phyloP scores from a whole-genome alignment of 1,140 invertebrate genomes.

The Scaptodrosophila lebanonensis region DNA sequence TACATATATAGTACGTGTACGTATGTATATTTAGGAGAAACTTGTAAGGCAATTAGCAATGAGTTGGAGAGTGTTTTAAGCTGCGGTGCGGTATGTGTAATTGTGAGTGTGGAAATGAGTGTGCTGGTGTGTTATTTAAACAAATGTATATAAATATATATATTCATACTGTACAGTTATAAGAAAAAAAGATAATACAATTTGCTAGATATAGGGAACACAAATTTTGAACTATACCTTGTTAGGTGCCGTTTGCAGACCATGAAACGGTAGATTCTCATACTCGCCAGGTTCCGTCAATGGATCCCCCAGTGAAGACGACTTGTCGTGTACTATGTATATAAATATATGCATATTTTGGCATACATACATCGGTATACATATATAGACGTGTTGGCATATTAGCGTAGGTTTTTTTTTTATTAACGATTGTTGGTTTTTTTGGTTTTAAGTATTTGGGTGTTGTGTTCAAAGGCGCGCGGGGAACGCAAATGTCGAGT shows the following conservation, averaged over 20 bases:
- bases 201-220: no score
- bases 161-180: conserved; percentile 13
- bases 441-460: conserved; percentile 13
- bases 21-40: neutral
- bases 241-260: conserved; percentile 91
- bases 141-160: conserved; percentile 8
- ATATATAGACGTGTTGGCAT: neutral
- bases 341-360: conserved; percentile 44
- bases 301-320: conserved; percentile 77
- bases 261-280: conserved; percentile 95
- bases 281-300: conserved; percentile 85
- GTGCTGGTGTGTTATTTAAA: neutral
- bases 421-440: conserved; percentile 17
- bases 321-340: conserved; percentile 76
- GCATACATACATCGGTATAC: conserved; percentile 1
- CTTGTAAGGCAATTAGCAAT: conserved; percentile 19
- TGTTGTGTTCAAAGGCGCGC: conserved; percentile 11
- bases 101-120: neutral
- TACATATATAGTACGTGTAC: conserved; percentile 18
- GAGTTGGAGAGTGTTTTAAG: conserved; percentile 12
- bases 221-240: conserved; percentile 83
- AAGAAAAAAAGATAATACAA: conserved; percentile 10
- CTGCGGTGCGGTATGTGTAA: conserved; percentile 6
- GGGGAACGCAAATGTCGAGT: conserved; percentile 15
- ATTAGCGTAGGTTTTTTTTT: conserved; percentile 36